phyloP scores from a whole-genome alignment of 2,888 invertebrate species.

The Mayetiola destructor region DNA sequence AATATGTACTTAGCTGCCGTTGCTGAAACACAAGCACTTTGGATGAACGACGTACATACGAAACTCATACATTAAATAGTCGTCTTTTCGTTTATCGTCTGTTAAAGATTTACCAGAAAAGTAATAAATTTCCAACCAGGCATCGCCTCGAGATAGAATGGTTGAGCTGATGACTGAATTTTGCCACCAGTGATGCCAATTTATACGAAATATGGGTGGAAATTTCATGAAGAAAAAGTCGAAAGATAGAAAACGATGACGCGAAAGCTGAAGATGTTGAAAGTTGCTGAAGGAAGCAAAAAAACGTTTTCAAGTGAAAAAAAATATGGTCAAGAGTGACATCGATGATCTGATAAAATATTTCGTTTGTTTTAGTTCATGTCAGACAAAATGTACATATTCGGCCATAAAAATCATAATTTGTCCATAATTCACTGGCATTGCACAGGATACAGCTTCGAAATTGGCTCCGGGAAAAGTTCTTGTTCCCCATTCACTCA shows the following conservation, averaged over 20 bases:
- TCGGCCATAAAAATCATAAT: not conserved
- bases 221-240: not conserved
- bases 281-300: conserved; percentile 1
- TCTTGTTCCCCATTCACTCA: too few species aligned
- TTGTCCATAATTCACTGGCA: too few species aligned
- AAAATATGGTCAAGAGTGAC: not conserved
- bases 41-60: conserved; percentile 6
- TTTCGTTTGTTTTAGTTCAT: not conserved
- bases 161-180: conserved; percentile 5
- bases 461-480: too few species aligned
- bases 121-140: conserved; percentile 6
- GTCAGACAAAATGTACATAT: not conserved
- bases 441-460: too few species aligned
- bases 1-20: not conserved
- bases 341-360: not conserved
- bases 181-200: conserved; percentile 4
- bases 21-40: not conserved
- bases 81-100: conserved; percentile 8
- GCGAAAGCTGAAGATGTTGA: not conserved
- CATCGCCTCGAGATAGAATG: not conserved
- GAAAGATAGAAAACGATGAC: conserved; percentile 1
- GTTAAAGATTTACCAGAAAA: conserved; percentile 10
- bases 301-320: too few species aligned
- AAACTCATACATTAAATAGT: conserved; percentile 9
- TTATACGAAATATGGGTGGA: conserved; percentile 2